Evolutionary conservation across 1,140 invertebrate genomes (phyloP).

Genomic region (Pachyrhynchus sulphureomaculatus): DNA sequence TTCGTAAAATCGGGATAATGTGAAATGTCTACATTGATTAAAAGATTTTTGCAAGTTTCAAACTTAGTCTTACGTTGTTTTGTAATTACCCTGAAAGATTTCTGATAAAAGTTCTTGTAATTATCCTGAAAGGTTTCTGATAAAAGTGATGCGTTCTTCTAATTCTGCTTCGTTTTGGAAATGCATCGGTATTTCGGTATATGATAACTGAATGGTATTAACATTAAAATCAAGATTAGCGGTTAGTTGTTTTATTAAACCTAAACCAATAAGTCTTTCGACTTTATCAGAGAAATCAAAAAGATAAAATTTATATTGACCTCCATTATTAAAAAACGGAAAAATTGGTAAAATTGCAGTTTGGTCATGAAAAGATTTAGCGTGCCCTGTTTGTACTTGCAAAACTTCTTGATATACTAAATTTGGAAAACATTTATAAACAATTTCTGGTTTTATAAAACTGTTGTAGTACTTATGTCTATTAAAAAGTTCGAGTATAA

Average conservation of each 20-base stretch:
- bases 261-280: conserved; percentile 8
- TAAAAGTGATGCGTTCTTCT: too few relatives aligned
- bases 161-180: too few relatives aligned
- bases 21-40: too few relatives aligned
- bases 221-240: not conserved
- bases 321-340: conserved; percentile 5
- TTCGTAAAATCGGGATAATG: too few relatives aligned
- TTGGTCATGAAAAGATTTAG: conserved; percentile 18
- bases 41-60: too few relatives aligned
- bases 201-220: not conserved
- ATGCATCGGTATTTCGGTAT: not conserved
- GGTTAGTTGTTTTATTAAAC: conserved; percentile 5
- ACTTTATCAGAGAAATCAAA: conserved; percentile 23
- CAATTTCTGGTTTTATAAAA: conserved; percentile 25
- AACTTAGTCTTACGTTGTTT: too few relatives aligned
- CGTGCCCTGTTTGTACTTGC: conserved; percentile 23
- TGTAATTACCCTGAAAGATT: too few relatives aligned
- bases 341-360: conserved; percentile 13
- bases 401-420: conserved; percentile 14
- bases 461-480: conserved; percentile 23
- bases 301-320: conserved; percentile 6
- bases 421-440: conserved; percentile 18
- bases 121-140: too few relatives aligned
- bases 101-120: too few relatives aligned
- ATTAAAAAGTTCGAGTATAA: conserved; percentile 26